Conservation (phyloP, 2,888 invertebrate genomes). For the Temnothorax ravouxi region DNA sequence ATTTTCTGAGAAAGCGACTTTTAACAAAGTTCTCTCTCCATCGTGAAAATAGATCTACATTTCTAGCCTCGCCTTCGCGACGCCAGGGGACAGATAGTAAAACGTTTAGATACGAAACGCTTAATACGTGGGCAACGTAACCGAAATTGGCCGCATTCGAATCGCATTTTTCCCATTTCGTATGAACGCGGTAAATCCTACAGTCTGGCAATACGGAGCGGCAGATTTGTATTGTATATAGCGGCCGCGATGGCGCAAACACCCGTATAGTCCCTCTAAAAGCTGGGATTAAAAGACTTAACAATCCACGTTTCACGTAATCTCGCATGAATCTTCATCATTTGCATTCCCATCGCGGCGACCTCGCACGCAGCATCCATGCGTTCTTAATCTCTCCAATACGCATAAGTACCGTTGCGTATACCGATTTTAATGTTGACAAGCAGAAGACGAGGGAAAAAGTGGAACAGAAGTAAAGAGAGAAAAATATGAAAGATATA, state of each 20-base stretch:
- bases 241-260: constrained; percentile 42
- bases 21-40: not conserved
- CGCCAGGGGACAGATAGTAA: not conserved
- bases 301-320: constrained; percentile 76
- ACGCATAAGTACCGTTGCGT: constrained; percentile 3
- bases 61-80: not conserved
- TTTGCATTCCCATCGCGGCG: constrained; percentile 60
- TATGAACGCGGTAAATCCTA: constrained; percentile 13
- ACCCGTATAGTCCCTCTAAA: constrained; percentile 63
- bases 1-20: not conserved
- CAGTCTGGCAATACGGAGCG: constrained; percentile 15
- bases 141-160: constrained; percentile 46
- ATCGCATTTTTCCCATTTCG: constrained; percentile 59
- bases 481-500: not conserved
- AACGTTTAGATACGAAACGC: constrained; percentile 41
- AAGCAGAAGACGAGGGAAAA: not conserved
- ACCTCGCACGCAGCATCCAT: constrained; percentile 13
- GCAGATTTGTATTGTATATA: constrained; percentile 49
- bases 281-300: constrained; percentile 75
- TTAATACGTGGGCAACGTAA: constrained; percentile 52
- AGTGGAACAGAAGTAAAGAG: not conserved
- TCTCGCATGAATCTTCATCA: constrained; percentile 78
- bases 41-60: not conserved
- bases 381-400: constrained; percentile 47
- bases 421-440: constrained; percentile 25